A percentile compares a stretch with the other conserved stretches of the same genome.
These are phyloP conservation scores for Electrona antarctica DNA, from an alignment of 2,113 vertebrate species.

Conservation along the genomic window DNA sequence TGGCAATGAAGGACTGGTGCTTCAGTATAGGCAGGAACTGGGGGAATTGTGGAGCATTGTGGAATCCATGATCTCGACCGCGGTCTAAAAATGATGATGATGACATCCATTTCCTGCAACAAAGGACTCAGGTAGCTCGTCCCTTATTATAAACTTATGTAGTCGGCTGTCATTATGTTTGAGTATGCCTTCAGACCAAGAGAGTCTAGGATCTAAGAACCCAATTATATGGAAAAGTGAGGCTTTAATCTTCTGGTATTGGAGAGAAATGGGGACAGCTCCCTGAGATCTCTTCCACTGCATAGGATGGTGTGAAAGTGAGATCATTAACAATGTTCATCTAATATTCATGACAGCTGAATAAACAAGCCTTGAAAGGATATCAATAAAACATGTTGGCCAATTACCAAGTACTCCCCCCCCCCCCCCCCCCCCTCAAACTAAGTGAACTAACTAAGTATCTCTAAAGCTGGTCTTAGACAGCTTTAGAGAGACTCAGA, in stretches of 20 bases:
- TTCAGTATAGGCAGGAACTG: too few relatives aligned
- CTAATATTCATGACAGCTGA: background rate
- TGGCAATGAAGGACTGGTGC: too few relatives aligned
- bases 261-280: constrained; percentile 9
- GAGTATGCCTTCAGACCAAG: too few relatives aligned
- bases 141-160: too few relatives aligned
- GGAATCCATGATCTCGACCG: too few relatives aligned
- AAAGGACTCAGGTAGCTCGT: too few relatives aligned
- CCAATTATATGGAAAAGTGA: background rate
- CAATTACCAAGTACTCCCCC: background rate
- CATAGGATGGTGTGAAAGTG: background rate
- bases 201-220: too few relatives aligned
- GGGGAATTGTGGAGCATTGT: too few relatives aligned
- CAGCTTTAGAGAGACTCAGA: too few relatives aligned
- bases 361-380: constrained; percentile 17
- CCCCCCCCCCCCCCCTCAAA: background rate
- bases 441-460: background rate
- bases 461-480: background rate
- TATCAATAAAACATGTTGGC: constrained; percentile 15
- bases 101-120: too few relatives aligned
- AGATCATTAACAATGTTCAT: constrained; percentile 20
- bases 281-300: background rate
- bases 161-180: too few relatives aligned
- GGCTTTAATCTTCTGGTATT: background rate
- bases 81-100: too few relatives aligned